phyloP scores from a whole-genome alignment of 2,113 vertebrate genomes.

The Zosterops borbonicus region DNA sequence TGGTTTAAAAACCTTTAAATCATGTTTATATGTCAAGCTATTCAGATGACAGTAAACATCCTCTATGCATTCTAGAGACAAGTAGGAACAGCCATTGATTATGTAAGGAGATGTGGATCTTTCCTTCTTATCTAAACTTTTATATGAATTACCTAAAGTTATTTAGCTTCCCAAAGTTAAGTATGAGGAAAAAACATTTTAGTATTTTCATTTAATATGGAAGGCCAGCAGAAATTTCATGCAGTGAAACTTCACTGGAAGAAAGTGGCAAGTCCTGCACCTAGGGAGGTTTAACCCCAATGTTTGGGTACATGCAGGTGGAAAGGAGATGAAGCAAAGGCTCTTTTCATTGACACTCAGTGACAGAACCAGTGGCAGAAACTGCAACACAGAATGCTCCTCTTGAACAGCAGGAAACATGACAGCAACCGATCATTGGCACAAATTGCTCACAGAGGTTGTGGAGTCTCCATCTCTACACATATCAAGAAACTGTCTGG shows the following conservation, averaged over 20 bases:
- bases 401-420: background rate
- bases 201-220: background rate
- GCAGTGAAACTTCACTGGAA: background rate
- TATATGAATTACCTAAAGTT: background rate
- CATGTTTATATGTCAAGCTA: background rate
- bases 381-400: background rate
- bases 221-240: background rate
- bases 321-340: background rate
- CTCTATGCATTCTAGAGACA: background rate
- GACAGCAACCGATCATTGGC: background rate
- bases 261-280: background rate
- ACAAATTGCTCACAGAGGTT: background rate
- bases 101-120: background rate
- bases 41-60: background rate
- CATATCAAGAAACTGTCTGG: background rate
- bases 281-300: background rate
- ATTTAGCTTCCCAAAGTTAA: background rate
- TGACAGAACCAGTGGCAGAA: background rate
- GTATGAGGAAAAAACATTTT: background rate
- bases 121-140: background rate
- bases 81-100: background rate
- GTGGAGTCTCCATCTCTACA: background rate
- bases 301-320: rapidly evolving
- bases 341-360: background rate
- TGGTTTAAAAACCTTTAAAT: background rate